Percentiles rank a stretch among this genome's conserved stretches.
Conservation (phyloP, 1,140 invertebrate species). For the Hydropsyche tenuis region DNA sequence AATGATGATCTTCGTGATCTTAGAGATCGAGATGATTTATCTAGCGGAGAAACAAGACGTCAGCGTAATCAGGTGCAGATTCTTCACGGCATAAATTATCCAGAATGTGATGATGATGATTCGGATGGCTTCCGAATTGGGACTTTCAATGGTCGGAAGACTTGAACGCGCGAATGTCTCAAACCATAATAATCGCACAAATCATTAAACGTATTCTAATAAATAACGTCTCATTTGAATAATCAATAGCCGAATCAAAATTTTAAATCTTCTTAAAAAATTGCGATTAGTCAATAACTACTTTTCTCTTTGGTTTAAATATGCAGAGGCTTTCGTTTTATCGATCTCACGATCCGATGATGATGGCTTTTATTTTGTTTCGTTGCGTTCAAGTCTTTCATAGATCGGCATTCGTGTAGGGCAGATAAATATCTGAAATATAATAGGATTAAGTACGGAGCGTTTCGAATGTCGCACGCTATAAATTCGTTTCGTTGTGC, state of each 20-base stretch:
- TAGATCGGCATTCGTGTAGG: too few relatives aligned
- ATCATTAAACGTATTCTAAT: background rate
- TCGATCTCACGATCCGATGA: too few relatives aligned
- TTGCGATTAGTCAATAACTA: too few relatives aligned
- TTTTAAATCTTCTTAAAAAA: too few relatives aligned
- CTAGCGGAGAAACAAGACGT: slow-evolving; percentile 15
- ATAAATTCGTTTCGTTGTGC: background rate
- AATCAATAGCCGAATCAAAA: too few relatives aligned
- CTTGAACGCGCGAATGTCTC: background rate
- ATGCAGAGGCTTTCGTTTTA: too few relatives aligned
- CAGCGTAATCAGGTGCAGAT: slow-evolving; percentile 22
- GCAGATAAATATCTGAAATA: background rate
- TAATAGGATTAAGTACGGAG: background rate
- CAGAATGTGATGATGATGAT: background rate
- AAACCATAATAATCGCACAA: background rate
- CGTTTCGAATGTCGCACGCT: slow-evolving; percentile 16
- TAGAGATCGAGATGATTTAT: slow-evolving; percentile 28
- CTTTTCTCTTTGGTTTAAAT: too few relatives aligned
- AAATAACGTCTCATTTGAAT: too few relatives aligned
- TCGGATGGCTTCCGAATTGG: background rate
- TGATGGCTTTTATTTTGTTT: too few relatives aligned
- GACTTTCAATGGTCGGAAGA: background rate
- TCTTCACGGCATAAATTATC: slow-evolving; percentile 20
- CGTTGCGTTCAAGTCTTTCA: too few relatives aligned
- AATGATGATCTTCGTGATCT: slow-evolving; percentile 34